Conservation (phyloP, 2,113 vertebrate species). For the Corvus cornix region DNA sequence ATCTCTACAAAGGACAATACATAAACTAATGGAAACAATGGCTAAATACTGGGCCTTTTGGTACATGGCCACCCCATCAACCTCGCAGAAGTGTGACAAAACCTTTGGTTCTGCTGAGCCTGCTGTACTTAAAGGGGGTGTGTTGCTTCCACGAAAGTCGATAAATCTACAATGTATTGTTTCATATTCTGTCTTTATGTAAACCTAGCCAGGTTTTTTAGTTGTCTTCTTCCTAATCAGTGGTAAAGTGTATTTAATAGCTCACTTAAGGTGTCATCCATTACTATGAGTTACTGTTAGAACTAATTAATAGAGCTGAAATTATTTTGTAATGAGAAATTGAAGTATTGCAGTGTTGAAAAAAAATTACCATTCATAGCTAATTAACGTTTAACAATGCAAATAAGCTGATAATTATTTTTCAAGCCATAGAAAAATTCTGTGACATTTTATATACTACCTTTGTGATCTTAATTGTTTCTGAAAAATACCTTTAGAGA, state of each 20-base stretch:
- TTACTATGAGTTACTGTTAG: conserved; percentile 69
- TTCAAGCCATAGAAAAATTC: conserved; percentile 50
- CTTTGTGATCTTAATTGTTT: conserved; percentile 55
- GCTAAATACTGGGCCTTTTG: background rate
- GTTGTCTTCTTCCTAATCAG: conserved; percentile 64
- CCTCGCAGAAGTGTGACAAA: background rate
- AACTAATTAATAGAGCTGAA: conserved; percentile 68
- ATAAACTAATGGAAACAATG: background rate
- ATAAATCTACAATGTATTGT: conserved; percentile 51
- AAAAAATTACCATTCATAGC: conserved; percentile 39
- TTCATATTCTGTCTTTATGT: conserved; percentile 54
- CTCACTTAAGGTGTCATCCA: conserved; percentile 70
- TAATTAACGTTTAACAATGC: conserved; percentile 56
- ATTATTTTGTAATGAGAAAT: conserved; percentile 70
- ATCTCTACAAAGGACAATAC: background rate
- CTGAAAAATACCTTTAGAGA: conserved; percentile 41
- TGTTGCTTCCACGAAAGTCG: background rate
- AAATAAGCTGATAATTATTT: conserved; percentile 59
- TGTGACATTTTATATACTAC: conserved; percentile 48
- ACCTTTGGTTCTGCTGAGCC: background rate
- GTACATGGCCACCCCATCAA: background rate
- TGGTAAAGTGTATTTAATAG: conserved; percentile 61
- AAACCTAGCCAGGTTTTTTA: conserved; percentile 50
- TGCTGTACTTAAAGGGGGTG: background rate
- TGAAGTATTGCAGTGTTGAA: conserved; percentile 42